Evolutionary conservation across 2,888 invertebrate genomes (phyloP), one percentile per base, ranked within the genome.

Genomic region (Bombyx huttoni): DNA sequence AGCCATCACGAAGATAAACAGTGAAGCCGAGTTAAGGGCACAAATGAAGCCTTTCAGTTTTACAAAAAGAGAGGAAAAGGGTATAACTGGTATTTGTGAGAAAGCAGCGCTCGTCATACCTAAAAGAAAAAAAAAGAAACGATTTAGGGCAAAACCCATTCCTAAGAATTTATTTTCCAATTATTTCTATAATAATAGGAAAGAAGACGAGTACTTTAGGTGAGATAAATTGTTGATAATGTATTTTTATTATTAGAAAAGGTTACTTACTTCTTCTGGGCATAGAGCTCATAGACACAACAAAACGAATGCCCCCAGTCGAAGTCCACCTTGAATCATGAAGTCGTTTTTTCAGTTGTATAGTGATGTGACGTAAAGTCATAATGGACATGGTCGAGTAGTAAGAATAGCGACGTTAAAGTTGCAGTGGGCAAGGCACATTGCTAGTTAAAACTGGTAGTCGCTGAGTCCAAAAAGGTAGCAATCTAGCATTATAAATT

Each of bases 141-240:
- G 84, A 48, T 93, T 94, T 65, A 90, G 81, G 64, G 93, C 93
- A 0, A 91, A 91, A 58, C 93, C 93, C 0, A 90, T 93, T 9
- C 93, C 94, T 0, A 92, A 89, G 67, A 91, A 92, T 73, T 76
- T 93, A 24, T 93, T 93, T 67, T 92, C 92, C 13, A 92, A 92
- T 64, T 92, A 92, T 57, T 89, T 93, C 63, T 93, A 93, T 58
- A 91, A 91, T 57, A 92, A 91, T 68, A 91, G 92, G 89, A 90
- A 92, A 58, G 93, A 94, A 67, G 92, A 93, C 61, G 92, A 93
- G 58, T 94, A 91, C 76, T 93, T 92, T 72, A 89, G 92, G 92
- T 93, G 64, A 64, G 56, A 40, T 40, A 12, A 53, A 40, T 50
- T 12, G 14, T 33, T 10, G 40, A 10, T 33, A 40, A 13, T 40